Base-by-base conservation (phyloP, 1,140 invertebrate genomes). In the Planococcus citri region DNA sequence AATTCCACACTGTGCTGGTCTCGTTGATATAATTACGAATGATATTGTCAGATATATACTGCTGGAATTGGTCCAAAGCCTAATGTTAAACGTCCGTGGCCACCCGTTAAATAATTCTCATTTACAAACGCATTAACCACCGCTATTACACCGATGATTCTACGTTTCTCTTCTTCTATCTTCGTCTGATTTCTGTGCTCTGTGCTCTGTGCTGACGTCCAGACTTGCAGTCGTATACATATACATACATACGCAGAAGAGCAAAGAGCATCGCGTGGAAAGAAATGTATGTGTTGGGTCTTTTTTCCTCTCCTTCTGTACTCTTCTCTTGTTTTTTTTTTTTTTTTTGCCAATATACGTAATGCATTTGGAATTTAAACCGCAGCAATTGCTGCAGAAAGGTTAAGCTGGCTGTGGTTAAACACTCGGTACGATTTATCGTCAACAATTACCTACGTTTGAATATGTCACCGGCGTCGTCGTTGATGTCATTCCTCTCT, bases 111-210 rank as follows among this genome's bases (percentile, higher is more conserved):
- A 64, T 64, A 64, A 64, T 64, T 64, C 25, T 64, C 60, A 64
- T 64, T 64, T 64, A 64, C 60, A 64, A 64, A 64, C 60, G 60
- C 60, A 64, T 64, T 64, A 64, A 64, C 60, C 60, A 64, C 60
- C 22, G 60, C 60, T 64, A 27, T 64, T 64, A 64, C 60, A 64
- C 60, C 60, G 60, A 64, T 64, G 10, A 64, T 64, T 51, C 41
- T 33, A 12, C n/a, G n/a, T n/a, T n/a, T n/a, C n/a, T 37, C 33
- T 37, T 37, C 33, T 37, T 37, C 14, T 6, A 14, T 37, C 6
- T 51, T 14, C 41, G 41, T 51, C 2, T 51, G 10, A 8, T 37
- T 37, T 14, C 33, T 51, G 41, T n/a, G 4, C 2, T 14, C 17
- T 51, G 41, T 17, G 17, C 41, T 6, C 12, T 3, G n/a, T 51